These are phyloP conservation scores for Plagiodera versicolora DNA, from an alignment of 2,888 invertebrate genomes.

Conservation along the genomic window DNA sequence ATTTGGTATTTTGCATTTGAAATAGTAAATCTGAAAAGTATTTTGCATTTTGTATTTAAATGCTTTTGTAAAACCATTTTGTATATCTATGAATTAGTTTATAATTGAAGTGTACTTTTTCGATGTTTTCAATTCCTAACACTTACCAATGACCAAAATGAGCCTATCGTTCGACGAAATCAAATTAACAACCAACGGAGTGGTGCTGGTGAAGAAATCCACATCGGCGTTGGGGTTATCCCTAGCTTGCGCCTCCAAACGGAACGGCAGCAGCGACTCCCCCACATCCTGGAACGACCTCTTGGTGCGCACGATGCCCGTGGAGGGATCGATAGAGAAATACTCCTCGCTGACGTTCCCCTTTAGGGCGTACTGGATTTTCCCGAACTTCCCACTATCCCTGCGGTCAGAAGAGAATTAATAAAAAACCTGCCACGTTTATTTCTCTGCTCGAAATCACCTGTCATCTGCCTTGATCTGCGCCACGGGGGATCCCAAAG, in stretches of 20 bases:
- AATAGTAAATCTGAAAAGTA: too few species aligned
- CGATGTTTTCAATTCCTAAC: neutral
- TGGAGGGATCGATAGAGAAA: slow-evolving; percentile 72
- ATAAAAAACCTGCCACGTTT: too few species aligned
- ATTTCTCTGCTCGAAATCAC: too few species aligned
- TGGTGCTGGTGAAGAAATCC: slow-evolving; percentile 62
- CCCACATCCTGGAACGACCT: slow-evolving; percentile 72
- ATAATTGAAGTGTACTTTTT: too few species aligned
- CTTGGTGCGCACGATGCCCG: slow-evolving; percentile 76
- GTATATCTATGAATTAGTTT: too few species aligned
- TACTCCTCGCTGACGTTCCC: slow-evolving; percentile 60
- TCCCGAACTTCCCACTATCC: slow-evolving; percentile 83
- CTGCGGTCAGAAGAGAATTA: too few species aligned
- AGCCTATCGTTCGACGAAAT: slow-evolving; percentile 77
- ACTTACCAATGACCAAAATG: slow-evolving; percentile 66
- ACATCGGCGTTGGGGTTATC: slow-evolving; percentile 71
- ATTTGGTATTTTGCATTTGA: too few species aligned
- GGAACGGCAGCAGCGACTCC: slow-evolving; percentile 66
- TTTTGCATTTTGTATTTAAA: too few species aligned
- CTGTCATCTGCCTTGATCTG: slow-evolving; percentile 85
- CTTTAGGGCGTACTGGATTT: slow-evolving; percentile 67
- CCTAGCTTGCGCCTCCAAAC: slow-evolving; percentile 67
- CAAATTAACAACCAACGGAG: slow-evolving; percentile 74
- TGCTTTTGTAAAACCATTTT: too few species aligned
- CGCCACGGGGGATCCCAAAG: slow-evolving; percentile 72